Conservation (phyloP, 2,888 invertebrate species). For the Zele albiditarsus region DNA sequence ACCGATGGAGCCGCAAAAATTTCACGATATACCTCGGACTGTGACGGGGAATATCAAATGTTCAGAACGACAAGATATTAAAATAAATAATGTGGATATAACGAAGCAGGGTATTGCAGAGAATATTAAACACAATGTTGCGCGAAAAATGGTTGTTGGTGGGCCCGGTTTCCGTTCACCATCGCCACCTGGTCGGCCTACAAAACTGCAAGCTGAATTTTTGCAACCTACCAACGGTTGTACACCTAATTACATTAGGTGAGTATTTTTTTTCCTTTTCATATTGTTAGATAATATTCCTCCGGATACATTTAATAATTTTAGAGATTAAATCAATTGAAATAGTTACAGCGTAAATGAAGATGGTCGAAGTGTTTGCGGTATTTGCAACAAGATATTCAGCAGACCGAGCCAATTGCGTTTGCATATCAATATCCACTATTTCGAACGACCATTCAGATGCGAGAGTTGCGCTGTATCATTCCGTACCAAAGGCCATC, state of each 20-base stretch:
- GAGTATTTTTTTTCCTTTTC: slow-evolving; percentile 17
- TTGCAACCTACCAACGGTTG: slow-evolving; percentile 71
- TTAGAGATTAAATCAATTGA: slow-evolving; percentile 11
- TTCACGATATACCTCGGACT: slow-evolving; percentile 53
- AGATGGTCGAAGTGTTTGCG: slow-evolving; percentile 85
- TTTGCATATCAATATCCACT: slow-evolving; percentile 96
- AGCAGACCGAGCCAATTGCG: slow-evolving; percentile 92
- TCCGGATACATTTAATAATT: background rate
- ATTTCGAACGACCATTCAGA: slow-evolving; percentile 92
- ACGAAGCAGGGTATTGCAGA: slow-evolving; percentile 52
- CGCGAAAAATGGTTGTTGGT: slow-evolving; percentile 80
- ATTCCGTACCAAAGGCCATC: slow-evolving; percentile 90
- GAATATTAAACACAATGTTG: slow-evolving; percentile 73
- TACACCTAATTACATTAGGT: slow-evolving; percentile 70
- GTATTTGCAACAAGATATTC: slow-evolving; percentile 93
- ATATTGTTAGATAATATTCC: background rate
- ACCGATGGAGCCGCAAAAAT: slow-evolving; percentile 52
- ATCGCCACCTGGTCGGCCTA: slow-evolving; percentile 75
- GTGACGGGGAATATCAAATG: background rate
- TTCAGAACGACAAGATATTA: slow-evolving; percentile 21
- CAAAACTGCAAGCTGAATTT: slow-evolving; percentile 73
- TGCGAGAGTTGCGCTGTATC: slow-evolving; percentile 94
- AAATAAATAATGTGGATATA: slow-evolving; percentile 18
- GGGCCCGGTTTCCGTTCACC: slow-evolving; percentile 77
- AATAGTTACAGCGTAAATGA: slow-evolving; percentile 76